Percentiles rank a stretch among this genome's conserved stretches.
Conservation (phyloP, 2,113 vertebrate species). For the Uria lomvia region DNA sequence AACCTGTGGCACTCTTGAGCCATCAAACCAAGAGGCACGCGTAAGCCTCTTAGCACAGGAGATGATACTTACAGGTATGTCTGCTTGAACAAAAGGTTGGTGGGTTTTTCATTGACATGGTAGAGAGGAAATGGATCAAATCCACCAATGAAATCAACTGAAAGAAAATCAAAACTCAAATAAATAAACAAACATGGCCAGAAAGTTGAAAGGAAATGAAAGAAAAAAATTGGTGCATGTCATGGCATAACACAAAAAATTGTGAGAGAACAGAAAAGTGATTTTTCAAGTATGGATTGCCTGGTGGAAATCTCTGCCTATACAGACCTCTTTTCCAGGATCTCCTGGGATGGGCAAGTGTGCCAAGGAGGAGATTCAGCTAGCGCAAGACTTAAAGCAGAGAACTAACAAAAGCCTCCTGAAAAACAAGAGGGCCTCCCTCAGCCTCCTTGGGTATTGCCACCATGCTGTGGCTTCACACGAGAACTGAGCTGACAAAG, state of each 20-base stretch:
- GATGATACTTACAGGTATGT: slow-evolving; percentile 86
- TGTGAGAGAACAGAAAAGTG: neutral
- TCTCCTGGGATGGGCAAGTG: neutral
- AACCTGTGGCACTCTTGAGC: neutral
- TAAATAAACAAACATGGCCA: slow-evolving; percentile 66
- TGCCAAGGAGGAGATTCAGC: neutral
- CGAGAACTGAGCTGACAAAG: neutral
- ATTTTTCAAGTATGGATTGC: neutral
- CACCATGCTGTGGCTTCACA: neutral
- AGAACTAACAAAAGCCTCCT: neutral
- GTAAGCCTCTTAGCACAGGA: neutral
- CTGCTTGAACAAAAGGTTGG: slow-evolving; percentile 90
- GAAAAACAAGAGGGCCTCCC: neutral
- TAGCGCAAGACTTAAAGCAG: neutral
- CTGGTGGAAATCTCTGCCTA: neutral
- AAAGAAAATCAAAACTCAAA: slow-evolving; percentile 83
- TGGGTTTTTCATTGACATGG: slow-evolving; percentile 94
- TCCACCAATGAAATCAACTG: slow-evolving; percentile 99
- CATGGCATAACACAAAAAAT: neutral
- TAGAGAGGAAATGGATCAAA: slow-evolving; percentile 95
- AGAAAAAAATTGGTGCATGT: neutral
- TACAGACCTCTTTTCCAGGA: neutral
- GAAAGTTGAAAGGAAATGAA: slow-evolving; percentile 49
- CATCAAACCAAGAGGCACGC: neutral
- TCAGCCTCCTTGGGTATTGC: neutral